These are phyloP conservation scores for Cosmia trapezina DNA, from an alignment of 2,888 invertebrate species.

Conservation along the genomic window DNA sequence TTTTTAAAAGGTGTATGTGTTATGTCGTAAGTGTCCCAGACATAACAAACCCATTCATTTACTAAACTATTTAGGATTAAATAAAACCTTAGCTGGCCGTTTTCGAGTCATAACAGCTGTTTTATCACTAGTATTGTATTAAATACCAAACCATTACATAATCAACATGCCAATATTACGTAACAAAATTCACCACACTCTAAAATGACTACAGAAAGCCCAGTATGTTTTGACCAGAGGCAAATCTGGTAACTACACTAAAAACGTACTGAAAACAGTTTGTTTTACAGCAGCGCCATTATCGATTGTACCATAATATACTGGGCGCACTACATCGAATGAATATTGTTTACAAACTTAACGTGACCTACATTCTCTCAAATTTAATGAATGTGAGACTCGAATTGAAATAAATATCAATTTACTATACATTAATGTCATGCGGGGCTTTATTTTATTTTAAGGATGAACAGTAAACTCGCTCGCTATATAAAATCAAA, in stretches of 20 bases:
- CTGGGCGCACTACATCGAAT: neutral
- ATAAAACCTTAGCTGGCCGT: neutral
- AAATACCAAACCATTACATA: conserved; percentile 13
- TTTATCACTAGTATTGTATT: too few species aligned
- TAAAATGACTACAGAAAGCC: neutral
- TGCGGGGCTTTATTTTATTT: neutral
- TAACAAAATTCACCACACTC: conserved; percentile 33
- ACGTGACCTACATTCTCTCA: conserved; percentile 22
- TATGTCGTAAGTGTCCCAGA: too few species aligned
- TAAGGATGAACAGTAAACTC: neutral
- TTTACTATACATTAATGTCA: conserved; percentile 6
- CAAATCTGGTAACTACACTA: neutral
- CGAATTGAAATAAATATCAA: conserved; percentile 22
- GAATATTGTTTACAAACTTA: conserved; percentile 25
- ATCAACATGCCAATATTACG: neutral
- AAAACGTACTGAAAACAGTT: conserved; percentile 5
- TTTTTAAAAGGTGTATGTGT: too few species aligned
- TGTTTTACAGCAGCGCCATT: neutral
- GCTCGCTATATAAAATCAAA: neutral
- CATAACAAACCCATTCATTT: too few species aligned
- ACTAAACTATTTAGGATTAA: too few species aligned
- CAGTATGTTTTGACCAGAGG: neutral
- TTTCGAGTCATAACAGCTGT: neutral
- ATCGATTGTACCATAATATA: neutral
- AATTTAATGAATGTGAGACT: conserved; percentile 1